These are phyloP conservation scores for Papilio glaucus DNA, from an alignment of 1,140 invertebrate species.

Conservation along the genomic window DNA sequence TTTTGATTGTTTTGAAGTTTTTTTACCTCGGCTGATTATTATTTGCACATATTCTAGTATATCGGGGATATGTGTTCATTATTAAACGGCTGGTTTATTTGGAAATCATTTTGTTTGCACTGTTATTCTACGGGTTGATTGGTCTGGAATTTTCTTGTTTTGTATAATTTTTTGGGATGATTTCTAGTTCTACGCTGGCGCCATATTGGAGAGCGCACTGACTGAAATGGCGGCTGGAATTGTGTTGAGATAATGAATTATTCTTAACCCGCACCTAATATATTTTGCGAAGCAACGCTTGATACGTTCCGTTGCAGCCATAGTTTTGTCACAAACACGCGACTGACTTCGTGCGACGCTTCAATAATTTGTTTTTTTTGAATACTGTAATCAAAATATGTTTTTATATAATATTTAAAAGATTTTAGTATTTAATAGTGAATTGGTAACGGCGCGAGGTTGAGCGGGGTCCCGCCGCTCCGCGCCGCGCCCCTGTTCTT, in stretches of 20 bases:
- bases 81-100: too few species aligned
- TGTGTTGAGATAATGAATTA: too few species aligned
- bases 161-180: background rate
- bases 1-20: constrained; percentile 50
- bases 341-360: too few species aligned
- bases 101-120: too few species aligned
- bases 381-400: constrained; percentile 28
- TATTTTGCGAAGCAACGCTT: background rate
- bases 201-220: background rate
- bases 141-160: too few species aligned
- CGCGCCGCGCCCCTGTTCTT: constrained; percentile 39
- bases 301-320: background rate
- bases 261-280: too few species aligned
- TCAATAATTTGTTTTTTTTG: too few species aligned
- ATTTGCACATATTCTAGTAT: background rate
- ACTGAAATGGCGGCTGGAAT: constrained; percentile 5
- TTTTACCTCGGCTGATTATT: background rate
- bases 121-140: too few species aligned
- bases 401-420: constrained; percentile 48
- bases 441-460: constrained; percentile 39
- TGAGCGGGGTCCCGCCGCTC: background rate
- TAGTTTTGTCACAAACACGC: constrained; percentile 43
- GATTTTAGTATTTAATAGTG: constrained; percentile 48
- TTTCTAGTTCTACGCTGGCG: background rate
- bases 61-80: too few species aligned